Evolutionary conservation across 1,140 invertebrate genomes (phyloP), one percentile per base, ranked within the genome.

Genomic region (Patella vulgata): DNA sequence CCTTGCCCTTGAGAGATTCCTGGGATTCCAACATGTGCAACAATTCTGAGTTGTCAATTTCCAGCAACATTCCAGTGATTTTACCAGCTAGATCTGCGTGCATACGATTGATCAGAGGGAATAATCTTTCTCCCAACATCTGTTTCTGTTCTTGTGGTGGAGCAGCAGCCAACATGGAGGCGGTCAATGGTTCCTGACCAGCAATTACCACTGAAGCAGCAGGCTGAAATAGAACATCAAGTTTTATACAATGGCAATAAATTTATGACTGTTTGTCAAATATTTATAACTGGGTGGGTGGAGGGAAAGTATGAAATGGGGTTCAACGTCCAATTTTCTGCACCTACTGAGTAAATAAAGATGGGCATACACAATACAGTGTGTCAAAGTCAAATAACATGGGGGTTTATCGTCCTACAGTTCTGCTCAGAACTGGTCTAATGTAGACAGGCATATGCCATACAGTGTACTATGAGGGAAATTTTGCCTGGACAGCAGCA

Each of bases 141-240:
- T 98, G 96, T 79, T 98, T 98, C 78, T 98, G 96, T 77, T n/a
- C n/a, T n/a, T n/a, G n/a, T n/a, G n/a, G n/a, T n/a, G n/a, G n/a
- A n/a, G n/a, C n/a, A n/a, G n/a, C n/a, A n/a, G 96, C 95, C 79
- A 98, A 86, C 92, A 96, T 94, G 12, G 93, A 91, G 23, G 95
- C 90, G 42, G 95, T 96, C 28, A 98, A 87, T 42, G 95, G 95
- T 82, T 96, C 96, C 83, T 97, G 95, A 42, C 94, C 95, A 86
- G 92, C 90, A 68, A 95, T 91, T 64, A 85, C 83, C 21, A 89
- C 86, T 42, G 87, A 87, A 74, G 84, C 77, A 57, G 82, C 82
- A 33, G 57, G 59, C 39, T 44, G 12, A 27, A 14, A 59, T 23
- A 33, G 28, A n/a, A 55, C 19, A 39, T 17, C 28, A 1, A 14